Base-by-base conservation (phyloP, 2,888 invertebrate species). In the Mesochorus sp. region DNA sequence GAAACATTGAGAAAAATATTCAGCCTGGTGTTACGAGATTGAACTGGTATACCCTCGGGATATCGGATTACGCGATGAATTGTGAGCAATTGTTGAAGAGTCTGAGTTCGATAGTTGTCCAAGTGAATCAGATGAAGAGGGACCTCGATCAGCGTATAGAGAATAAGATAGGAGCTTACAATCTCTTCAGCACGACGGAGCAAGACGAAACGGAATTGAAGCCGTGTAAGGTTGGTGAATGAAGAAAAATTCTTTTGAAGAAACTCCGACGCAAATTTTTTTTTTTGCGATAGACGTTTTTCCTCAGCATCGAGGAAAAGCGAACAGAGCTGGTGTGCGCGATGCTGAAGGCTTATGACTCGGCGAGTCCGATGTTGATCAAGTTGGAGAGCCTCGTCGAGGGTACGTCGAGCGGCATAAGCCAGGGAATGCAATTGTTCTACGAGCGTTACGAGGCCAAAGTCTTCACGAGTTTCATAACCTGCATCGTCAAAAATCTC, bases 361-460 rank as follows among this genome's bases (percentile, higher is more conserved):
- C 96, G 0, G 92, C 97, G 49, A 95, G 96, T 0, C 97, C 97
- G 0, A 94, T 97, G 70, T 92, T 98, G 10, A 94, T 95, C 84
- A 98, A 98, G 91, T 91, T 98, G 79, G 98, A 98, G 91, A 96
- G 95, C 79, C 91, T 98, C 34, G 95, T 97, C 0, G 93, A 97
- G 17, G 95, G 95, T 76, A 95, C 96, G 0, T 95, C 95, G 82
- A 95, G 96, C 0, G 97, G 97, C 1, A 92, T 92, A 62, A 95
- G 95, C 0, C 90, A 92, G 0, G 94, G 94, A 79, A 96, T 98
- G 95, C 92, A 92, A 2, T 92, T 94, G 0, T 97, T 96, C 88
- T 98, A 98, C 86, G 92, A 93, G 0, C 94, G 93, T 89, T 98
- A 97, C 96, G 98, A 98, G 89, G 94, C 93, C 85, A 95, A 95